Conservation (phyloP, 2,888 invertebrate genomes). For the Melipona bicolor region DNA sequence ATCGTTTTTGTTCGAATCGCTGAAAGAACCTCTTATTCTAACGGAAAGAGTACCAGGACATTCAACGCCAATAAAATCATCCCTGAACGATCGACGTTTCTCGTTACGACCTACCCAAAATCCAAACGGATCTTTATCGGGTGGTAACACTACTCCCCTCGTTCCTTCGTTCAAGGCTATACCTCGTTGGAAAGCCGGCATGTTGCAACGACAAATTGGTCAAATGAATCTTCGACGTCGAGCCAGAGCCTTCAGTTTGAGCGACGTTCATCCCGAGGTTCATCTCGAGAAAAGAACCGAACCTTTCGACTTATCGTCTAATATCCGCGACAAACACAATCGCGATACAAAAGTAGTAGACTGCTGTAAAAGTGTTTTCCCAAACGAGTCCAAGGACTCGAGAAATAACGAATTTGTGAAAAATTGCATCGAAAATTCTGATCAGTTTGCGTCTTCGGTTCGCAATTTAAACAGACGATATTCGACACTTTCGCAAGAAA, state of each 20-base stretch:
- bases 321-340: background rate
- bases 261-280: conserved; percentile 79
- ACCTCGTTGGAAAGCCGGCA: conserved; percentile 81
- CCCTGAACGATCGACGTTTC: conserved; percentile 70
- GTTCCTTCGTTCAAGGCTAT: conserved; percentile 59
- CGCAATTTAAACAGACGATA: background rate
- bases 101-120: conserved; percentile 77
- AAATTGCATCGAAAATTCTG: background rate
- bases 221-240: conserved; percentile 78
- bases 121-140: conserved; percentile 28
- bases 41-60: conserved; percentile 78
- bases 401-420: background rate
- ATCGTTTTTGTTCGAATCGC: conserved; percentile 75
- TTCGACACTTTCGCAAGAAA: background rate
- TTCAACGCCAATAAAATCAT: conserved; percentile 73
- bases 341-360: background rate
- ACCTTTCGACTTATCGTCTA: background rate
- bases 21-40: conserved; percentile 77
- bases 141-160: background rate
- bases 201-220: conserved; percentile 80
- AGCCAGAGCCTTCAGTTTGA: conserved; percentile 80
- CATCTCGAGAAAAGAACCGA: conserved; percentile 33
- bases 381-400: background rate
- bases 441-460: background rate
- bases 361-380: background rate